Percentiles rank a stretch among this genome's conserved stretches.
phyloP scores from a whole-genome alignment of 2,797 vertebrate genomes.

The Benthosema pterotum region DNA sequence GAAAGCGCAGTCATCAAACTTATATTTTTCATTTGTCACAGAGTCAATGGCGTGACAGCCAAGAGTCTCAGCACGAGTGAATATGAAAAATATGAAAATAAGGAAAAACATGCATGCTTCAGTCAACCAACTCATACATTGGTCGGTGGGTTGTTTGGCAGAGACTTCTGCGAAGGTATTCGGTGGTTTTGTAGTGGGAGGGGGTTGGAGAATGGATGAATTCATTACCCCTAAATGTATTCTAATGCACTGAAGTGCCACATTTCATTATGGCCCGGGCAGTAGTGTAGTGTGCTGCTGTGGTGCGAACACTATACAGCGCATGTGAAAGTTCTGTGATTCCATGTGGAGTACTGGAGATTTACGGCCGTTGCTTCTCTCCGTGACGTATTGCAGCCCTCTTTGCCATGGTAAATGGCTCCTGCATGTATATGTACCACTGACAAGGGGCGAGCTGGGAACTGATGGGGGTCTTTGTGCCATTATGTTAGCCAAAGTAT shows the following conservation, averaged over 20 bases:
- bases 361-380: slow-evolving; percentile 5
- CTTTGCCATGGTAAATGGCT: not conserved
- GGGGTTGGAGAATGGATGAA: slow-evolving; percentile 11
- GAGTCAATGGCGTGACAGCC: slow-evolving; percentile 50
- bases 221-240: slow-evolving; percentile 58
- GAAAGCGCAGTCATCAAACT: slow-evolving; percentile 47
- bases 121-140: slow-evolving; percentile 1
- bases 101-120: slow-evolving; percentile 12
- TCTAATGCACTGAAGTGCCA: slow-evolving; percentile 43
- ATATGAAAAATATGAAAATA: slow-evolving; percentile 32
- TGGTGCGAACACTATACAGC: slow-evolving; percentile 24
- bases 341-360: slow-evolving; percentile 6
- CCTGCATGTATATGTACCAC: slow-evolving; percentile 1
- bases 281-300: slow-evolving; percentile 21
- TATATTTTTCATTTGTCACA: slow-evolving; percentile 62
- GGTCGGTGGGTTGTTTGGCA: not conserved
- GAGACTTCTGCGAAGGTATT: no score
- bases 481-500: slow-evolving; percentile 25
- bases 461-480: slow-evolving; percentile 17
- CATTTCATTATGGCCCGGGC: slow-evolving; percentile 27
- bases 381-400: slow-evolving; percentile 8
- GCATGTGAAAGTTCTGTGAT: slow-evolving; percentile 3
- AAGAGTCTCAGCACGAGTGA: slow-evolving; percentile 17
- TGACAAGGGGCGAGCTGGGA: slow-evolving; percentile 20
- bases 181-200: no score